Evolutionary conservation across 2,113 vertebrate species (phyloP).

Genomic region (Arvicanthis niloticus): DNA sequence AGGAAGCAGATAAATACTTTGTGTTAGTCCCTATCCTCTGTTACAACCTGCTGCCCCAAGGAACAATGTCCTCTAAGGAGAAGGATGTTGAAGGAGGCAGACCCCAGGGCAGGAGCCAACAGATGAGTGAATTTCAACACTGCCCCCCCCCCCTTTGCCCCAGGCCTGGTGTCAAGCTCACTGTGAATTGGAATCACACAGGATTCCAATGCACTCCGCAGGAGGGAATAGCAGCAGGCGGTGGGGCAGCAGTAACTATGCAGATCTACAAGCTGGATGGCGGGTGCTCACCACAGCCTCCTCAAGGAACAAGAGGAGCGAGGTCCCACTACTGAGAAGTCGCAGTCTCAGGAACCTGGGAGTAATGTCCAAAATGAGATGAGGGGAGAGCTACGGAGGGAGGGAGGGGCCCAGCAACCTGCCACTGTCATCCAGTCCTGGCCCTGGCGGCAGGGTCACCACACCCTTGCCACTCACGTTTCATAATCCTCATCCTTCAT

Average conservation of each 20-base stretch:
- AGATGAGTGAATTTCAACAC: not conserved
- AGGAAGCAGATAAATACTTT: not conserved
- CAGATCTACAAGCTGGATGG: not conserved
- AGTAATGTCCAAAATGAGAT: rapidly evolving
- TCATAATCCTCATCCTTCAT: conserved; percentile 83
- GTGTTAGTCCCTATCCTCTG: too few species aligned
- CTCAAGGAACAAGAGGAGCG: not conserved
- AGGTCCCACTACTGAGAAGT: not conserved
- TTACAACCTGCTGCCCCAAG: not conserved
- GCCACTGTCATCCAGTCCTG: not conserved
- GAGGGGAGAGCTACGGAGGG: too few species aligned
- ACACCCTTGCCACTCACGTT: conserved; percentile 74
- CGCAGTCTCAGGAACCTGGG: rapidly evolving
- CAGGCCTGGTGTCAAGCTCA: not conserved
- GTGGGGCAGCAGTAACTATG: rapidly evolving
- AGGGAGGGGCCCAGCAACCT: not conserved
- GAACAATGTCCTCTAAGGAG: not conserved
- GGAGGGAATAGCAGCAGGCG: not conserved
- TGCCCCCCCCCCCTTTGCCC: not conserved
- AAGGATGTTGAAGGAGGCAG: not conserved
- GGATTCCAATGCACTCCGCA: rapidly evolving
- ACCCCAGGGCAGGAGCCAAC: not conserved
- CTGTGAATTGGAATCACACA: not conserved
- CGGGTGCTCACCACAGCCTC: rapidly evolving
- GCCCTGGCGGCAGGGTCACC: not conserved